These are phyloP conservation scores for Coenonympha glycerion DNA, from an alignment of 2,888 invertebrate genomes.

Conservation along the genomic window DNA sequence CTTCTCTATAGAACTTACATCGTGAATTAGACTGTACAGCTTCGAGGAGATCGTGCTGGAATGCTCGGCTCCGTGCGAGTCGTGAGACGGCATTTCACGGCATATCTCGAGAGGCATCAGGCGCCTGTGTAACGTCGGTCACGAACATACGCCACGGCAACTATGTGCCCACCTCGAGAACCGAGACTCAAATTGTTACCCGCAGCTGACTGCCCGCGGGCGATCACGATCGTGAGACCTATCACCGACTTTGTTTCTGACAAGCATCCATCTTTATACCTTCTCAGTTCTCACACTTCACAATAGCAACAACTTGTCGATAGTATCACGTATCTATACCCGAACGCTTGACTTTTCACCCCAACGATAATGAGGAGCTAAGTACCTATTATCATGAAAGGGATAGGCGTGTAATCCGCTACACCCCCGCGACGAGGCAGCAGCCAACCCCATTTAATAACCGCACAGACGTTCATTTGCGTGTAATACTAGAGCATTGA, in stretches of 20 bases:
- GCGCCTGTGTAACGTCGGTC: slow-evolving; percentile 59
- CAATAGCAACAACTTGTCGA: too few relatives aligned
- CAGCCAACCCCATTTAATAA: slow-evolving; percentile 48
- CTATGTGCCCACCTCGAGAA: slow-evolving; percentile 48
- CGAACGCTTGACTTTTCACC: slow-evolving; percentile 54
- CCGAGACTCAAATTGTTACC: slow-evolving; percentile 60
- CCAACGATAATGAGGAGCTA: slow-evolving; percentile 58
- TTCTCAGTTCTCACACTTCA: background rate
- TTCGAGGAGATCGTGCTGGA: slow-evolving; percentile 56
- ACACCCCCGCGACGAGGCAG: slow-evolving; percentile 43
- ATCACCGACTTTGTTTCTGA: slow-evolving; percentile 31
- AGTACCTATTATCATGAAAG: slow-evolving; percentile 54
- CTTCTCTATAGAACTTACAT: too few relatives aligned
- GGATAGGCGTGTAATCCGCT: slow-evolving; percentile 61
- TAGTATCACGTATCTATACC: too few relatives aligned
- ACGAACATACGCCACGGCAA: slow-evolving; percentile 67
- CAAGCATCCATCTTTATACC: slow-evolving; percentile 1
- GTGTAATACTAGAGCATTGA: background rate
- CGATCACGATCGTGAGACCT: slow-evolving; percentile 56
- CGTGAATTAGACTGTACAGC: too few relatives aligned
- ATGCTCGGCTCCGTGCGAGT: slow-evolving; percentile 55
- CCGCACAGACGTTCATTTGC: slow-evolving; percentile 30
- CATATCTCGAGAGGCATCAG: slow-evolving; percentile 66
- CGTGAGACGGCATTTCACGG: slow-evolving; percentile 72
- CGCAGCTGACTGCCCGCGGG: slow-evolving; percentile 59